A percentile compares a stretch with the other conserved stretches of the same genome.
Conservation (phyloP, 2,797 vertebrate species). For the Centropyge bicolor region DNA sequence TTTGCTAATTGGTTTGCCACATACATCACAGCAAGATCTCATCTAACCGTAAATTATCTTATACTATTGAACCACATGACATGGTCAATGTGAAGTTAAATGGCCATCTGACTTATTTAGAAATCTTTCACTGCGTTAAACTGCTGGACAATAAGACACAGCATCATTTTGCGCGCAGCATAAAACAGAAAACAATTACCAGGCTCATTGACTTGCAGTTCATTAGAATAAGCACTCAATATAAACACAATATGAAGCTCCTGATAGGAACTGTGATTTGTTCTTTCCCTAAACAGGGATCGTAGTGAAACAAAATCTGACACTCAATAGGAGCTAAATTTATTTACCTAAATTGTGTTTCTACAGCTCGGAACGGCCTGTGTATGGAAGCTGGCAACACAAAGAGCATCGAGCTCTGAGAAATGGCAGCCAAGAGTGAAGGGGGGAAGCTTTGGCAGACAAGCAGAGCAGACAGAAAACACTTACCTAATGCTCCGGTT, state of each 20-base stretch:
- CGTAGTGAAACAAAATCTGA: constrained; percentile 42
- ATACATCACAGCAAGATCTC: constrained; percentile 14
- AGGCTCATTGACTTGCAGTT: constrained; percentile 69
- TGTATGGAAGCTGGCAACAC: constrained; percentile 54
- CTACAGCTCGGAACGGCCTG: constrained; percentile 40
- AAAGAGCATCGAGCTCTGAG: constrained; percentile 49
- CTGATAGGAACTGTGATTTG: constrained; percentile 28
- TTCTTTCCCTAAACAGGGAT: constrained; percentile 11
- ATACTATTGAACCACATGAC: background rate
- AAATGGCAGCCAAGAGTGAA: constrained; percentile 65
- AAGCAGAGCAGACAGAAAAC: constrained; percentile 65
- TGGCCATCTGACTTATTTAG: constrained; percentile 10
- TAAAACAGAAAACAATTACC: constrained; percentile 66
- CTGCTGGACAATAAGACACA: constrained; percentile 24
- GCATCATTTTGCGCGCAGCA: constrained; percentile 38
- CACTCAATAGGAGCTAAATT: constrained; percentile 45
- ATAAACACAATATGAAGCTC: constrained; percentile 56
- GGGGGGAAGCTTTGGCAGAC: constrained; percentile 60
- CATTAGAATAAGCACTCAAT: constrained; percentile 61
- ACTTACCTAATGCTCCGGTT: constrained; percentile 68
- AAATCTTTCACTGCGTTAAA: constrained; percentile 23
- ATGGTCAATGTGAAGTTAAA: constrained; percentile 18
- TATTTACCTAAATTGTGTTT: constrained; percentile 65
- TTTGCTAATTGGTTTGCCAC: constrained; percentile 21
- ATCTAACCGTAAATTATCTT: background rate